Conservation (phyloP, 2,113 vertebrate genomes). For the Eira barbara region DNA sequence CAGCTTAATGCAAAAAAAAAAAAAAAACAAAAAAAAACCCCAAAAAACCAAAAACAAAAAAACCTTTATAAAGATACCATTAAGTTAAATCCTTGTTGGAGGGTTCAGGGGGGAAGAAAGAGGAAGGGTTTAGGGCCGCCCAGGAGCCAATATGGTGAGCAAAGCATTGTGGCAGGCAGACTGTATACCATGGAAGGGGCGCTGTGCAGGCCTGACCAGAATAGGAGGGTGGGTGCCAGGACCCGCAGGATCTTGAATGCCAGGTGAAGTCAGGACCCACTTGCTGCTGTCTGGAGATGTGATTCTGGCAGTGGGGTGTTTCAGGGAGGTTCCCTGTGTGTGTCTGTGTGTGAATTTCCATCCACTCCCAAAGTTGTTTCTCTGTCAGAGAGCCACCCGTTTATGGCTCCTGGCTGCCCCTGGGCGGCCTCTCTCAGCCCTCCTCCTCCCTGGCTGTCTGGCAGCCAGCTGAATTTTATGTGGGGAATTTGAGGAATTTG, state of each 20-base stretch:
- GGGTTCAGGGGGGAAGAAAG: neutral
- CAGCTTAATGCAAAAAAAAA: neutral
- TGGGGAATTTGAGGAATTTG: slow-evolving; percentile 62
- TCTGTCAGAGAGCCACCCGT: neutral
- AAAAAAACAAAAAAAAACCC: no score
- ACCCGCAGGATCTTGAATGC: neutral
- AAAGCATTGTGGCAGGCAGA: neutral
- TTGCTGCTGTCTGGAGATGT: neutral
- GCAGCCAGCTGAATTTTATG: slow-evolving; percentile 37
- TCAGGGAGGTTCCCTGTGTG: neutral
- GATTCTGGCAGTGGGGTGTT: neutral
- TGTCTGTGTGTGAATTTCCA: neutral
- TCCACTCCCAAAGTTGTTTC: neutral
- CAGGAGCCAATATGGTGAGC: neutral
- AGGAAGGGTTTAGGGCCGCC: neutral
- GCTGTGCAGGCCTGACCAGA: neutral
- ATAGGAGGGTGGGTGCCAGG: neutral
- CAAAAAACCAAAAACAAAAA: neutral
- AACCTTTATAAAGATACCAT: neutral
- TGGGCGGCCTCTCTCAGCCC: neutral
- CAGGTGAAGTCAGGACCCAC: neutral
- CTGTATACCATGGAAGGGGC: neutral
- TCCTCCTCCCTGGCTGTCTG: slow-evolving; percentile 47
- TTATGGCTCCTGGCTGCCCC: slow-evolving; percentile 11
- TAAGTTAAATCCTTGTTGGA: neutral